Evolutionary conservation across 2,888 invertebrate genomes (phyloP), one percentile per base, ranked within the genome.

Genomic region (Polydrusus pterygomalis): DNA sequence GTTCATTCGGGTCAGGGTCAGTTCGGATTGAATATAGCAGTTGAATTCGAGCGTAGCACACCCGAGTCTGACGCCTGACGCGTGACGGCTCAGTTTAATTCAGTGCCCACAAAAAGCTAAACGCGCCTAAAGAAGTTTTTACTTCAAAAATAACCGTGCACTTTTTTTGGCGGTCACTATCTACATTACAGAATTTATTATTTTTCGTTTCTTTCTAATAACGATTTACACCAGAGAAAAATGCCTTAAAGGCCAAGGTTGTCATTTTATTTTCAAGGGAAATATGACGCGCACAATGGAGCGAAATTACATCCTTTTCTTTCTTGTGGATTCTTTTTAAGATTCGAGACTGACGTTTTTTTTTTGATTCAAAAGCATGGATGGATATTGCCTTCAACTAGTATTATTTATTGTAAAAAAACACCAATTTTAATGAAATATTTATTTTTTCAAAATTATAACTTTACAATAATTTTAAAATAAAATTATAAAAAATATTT

Each of bases 261-360:
- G 56, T 56, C 56, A 56, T 56, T 56, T 56, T 56, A 56, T n/a
- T 56, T 56, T 56, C 34, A 34, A 56, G 34, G 34, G 10, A 56
- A 56, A 20, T 51, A 20, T 2, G 25, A 15, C 56, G 30, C 34
- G 30, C 34, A 34, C 30, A 56, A 56, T 56, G n/a, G 34, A 8
- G 34, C 56, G 30, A 34, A 56, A 56, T 56, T 34, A 34, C 34
- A 56, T 56, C 56, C 56, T 34, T 56, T 34, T 56, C 56, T 56
- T 56, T 56, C 34, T 56, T 34, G 56, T 8, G 15, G 34, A 34
- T 56, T 30, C 25, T 25, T 34, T 56, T 56, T 25, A 56, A n/a
- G 56, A 25, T 15, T 34, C 9, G 25, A 15, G n/a, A 56, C n/a
- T 25, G 30, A 15, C 15, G 34, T 56, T 56, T 15, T 30, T 34